Evolutionary conservation across 2,888 invertebrate species (phyloP).

Genomic region (Drosophila quasianomalipes): DNA sequence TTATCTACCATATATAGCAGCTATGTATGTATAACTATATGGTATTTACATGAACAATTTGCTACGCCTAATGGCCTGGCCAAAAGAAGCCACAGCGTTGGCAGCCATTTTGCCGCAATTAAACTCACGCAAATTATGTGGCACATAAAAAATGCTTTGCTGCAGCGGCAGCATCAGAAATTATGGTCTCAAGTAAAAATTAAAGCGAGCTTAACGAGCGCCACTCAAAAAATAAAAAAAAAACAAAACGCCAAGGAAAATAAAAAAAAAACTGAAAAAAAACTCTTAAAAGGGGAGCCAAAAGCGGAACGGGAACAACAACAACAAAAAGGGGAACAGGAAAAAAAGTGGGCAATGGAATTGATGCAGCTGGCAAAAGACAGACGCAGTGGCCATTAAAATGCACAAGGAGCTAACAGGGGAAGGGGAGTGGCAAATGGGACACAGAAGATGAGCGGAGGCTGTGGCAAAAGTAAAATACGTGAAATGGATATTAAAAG

Average conservation of each 20-base stretch:
- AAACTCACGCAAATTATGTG: slow-evolving; percentile 72
- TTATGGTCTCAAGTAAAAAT: slow-evolving; percentile 76
- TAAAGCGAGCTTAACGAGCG: slow-evolving; percentile 79
- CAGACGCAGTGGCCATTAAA: slow-evolving; percentile 71
- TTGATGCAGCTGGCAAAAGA: slow-evolving; percentile 76
- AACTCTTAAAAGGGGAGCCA: neutral
- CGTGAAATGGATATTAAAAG: slow-evolving; percentile 77
- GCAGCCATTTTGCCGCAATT: slow-evolving; percentile 66
- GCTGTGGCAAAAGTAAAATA: slow-evolving; percentile 13
- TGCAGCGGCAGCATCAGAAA: slow-evolving; percentile 43
- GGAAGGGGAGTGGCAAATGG: neutral
- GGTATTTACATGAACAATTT: slow-evolving; percentile 44
- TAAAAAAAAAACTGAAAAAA: neutral
- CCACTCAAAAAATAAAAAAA: slow-evolving; percentile 41
- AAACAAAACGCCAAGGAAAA: slow-evolving; percentile 1
- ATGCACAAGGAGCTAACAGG: slow-evolving; percentile 57
- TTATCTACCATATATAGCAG: neutral
- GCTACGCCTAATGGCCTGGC: slow-evolving; percentile 56
- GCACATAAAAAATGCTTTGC: slow-evolving; percentile 53
- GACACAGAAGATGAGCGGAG: slow-evolving; percentile 2
- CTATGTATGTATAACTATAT: neutral
- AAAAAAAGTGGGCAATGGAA: slow-evolving; percentile 44
- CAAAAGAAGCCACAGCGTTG: slow-evolving; percentile 24
- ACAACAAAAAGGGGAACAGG: slow-evolving; percentile 18
- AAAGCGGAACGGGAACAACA: slow-evolving; percentile 9